Conservation (phyloP, 1,140 invertebrate species). For the Orchesella cincta region DNA sequence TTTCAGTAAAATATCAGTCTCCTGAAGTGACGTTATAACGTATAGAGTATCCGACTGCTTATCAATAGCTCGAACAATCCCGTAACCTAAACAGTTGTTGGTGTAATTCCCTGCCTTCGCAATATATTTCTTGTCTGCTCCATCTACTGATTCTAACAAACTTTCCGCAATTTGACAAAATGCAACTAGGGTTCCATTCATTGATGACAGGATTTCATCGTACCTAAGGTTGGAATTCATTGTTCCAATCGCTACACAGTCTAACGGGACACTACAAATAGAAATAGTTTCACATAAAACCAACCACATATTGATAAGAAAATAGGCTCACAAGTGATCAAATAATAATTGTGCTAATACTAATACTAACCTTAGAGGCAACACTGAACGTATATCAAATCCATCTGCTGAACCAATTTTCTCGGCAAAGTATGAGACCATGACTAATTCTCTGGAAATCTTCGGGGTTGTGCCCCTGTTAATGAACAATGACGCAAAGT, state of each 20-base stretch:
- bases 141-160: not conserved
- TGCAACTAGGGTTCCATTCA: slow-evolving; percentile 42
- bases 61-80: slow-evolving; percentile 36
- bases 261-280: not conserved
- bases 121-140: slow-evolving; percentile 21
- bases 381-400: not conserved
- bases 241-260: slow-evolving; percentile 3
- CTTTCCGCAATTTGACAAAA: slow-evolving; percentile 25
- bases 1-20: slow-evolving; percentile 26
- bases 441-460: slow-evolving; percentile 30
- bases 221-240: not conserved
- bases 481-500: not conserved
- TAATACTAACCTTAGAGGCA: not conserved
- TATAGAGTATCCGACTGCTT: slow-evolving; percentile 1
- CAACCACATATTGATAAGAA: not conserved
- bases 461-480: slow-evolving; percentile 39
- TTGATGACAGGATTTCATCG: slow-evolving; percentile 25
- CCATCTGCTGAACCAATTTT: not conserved
- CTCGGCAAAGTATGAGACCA: slow-evolving; percentile 43
- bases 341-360: not conserved
- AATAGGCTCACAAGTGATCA: not conserved
- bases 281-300: not conserved
- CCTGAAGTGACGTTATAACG: slow-evolving; percentile 37
- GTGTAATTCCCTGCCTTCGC: not conserved
- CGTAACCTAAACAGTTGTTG: slow-evolving; percentile 38